Conservation (phyloP, 1,140 invertebrate species). For the Drosophila equinoxialis region DNA sequence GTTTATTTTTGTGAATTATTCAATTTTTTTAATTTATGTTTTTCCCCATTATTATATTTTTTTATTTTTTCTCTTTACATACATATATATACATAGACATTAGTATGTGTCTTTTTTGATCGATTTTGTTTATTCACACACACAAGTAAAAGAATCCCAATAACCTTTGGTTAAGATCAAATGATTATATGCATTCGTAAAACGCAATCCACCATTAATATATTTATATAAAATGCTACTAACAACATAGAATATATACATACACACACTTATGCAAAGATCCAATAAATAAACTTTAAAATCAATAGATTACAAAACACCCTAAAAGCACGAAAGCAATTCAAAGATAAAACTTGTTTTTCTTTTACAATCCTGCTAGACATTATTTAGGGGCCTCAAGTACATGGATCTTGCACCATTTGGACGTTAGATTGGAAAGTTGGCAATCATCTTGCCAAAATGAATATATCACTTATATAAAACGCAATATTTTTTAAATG, state of each 20-base stretch:
- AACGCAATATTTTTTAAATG: neutral
- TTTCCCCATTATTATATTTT: slow-evolving; percentile 35
- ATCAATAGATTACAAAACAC: slow-evolving; percentile 62
- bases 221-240: slow-evolving; percentile 61
- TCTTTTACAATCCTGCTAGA: slow-evolving; percentile 35
- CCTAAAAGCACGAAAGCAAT: slow-evolving; percentile 30
- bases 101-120: slow-evolving; percentile 23
- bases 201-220: slow-evolving; percentile 43
- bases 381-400: no score
- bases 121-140: slow-evolving; percentile 23
- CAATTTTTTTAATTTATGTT: slow-evolving; percentile 60
- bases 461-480: neutral
- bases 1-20: slow-evolving; percentile 66
- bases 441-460: neutral
- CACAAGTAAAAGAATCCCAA: slow-evolving; percentile 23
- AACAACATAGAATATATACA: slow-evolving; percentile 43
- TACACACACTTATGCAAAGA: slow-evolving; percentile 43
- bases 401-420: no score
- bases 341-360: slow-evolving; percentile 38
- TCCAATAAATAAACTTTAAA: slow-evolving; percentile 58
- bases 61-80: slow-evolving; percentile 26
- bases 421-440: neutral
- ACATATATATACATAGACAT: slow-evolving; percentile 7
- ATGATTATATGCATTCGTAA: slow-evolving; percentile 31
- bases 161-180: slow-evolving; percentile 22